Evolutionary conservation across 2,113 vertebrate genomes (phyloP).

Genomic region (Dermatemys mawii): DNA sequence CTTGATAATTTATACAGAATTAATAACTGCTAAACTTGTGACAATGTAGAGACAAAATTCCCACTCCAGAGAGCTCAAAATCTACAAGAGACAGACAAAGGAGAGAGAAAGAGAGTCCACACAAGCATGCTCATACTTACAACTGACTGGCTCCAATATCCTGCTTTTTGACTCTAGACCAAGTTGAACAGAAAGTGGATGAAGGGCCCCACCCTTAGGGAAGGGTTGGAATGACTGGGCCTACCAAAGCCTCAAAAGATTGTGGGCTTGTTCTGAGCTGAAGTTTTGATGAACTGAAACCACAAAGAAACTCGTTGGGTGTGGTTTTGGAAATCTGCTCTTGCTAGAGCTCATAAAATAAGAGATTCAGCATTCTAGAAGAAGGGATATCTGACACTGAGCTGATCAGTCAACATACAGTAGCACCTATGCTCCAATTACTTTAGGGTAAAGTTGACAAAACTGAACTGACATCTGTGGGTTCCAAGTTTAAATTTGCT

Average conservation of each 20-base stretch:
- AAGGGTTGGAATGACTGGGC: not conserved
- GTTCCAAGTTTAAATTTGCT: not conserved
- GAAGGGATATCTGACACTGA: not conserved
- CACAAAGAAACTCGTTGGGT: not conserved
- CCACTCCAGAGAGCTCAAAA: not conserved
- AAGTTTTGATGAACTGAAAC: not conserved
- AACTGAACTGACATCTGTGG: slow-evolving; percentile 31
- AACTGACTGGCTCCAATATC: not conserved
- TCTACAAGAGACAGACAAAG: not conserved
- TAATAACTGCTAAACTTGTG: not conserved
- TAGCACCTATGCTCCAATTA: slow-evolving; percentile 39
- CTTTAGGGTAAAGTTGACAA: not conserved
- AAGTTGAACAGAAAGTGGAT: not conserved
- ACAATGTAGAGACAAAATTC: not conserved
- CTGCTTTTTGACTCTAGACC: not conserved
- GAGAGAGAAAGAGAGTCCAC: not conserved
- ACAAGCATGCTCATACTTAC: not conserved
- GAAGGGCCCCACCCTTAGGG: not conserved
- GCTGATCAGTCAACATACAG: slow-evolving; percentile 14
- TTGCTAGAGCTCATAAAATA: not conserved
- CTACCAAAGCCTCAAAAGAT: not conserved
- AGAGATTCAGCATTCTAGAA: slow-evolving; percentile 14
- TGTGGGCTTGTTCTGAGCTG: not conserved
- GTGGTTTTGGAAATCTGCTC: not conserved
- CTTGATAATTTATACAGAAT: not conserved